A percentile compares a stretch with the other conserved stretches of the same genome.
Conservation (phyloP, 2,888 invertebrate genomes). For the Hetaerina titia region DNA sequence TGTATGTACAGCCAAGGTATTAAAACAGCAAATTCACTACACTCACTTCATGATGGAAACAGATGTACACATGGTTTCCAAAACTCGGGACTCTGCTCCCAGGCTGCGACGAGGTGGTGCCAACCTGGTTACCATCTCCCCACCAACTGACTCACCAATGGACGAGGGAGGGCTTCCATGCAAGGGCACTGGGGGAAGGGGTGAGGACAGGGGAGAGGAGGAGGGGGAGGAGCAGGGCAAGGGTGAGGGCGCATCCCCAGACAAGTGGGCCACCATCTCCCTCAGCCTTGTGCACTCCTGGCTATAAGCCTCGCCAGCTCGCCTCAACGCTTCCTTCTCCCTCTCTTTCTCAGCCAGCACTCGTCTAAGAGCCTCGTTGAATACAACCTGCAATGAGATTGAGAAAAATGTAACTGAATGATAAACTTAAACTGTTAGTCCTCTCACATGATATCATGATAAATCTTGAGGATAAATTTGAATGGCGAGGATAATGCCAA, state of each 20-base stretch:
- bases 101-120: conserved; percentile 54
- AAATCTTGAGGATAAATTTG: no score
- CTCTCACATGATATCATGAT: no score
- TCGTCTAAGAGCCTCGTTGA: conserved; percentile 83
- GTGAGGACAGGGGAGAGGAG: conserved; percentile 48
- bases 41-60: conserved; percentile 78
- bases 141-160: conserved; percentile 10
- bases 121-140: conserved; percentile 1
- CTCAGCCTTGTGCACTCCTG: conserved; percentile 78
- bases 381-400: conserved; percentile 73
- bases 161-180: conserved; percentile 42
- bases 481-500: no score
- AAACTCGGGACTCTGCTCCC: conserved; percentile 12
- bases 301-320: conserved; percentile 11
- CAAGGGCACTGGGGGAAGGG: conserved; percentile 24
- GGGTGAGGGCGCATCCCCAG: conserved; percentile 55
- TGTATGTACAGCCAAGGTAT: neutral
- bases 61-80: conserved; percentile 79
- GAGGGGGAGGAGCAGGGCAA: conserved; percentile 41
- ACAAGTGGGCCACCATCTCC: conserved; percentile 38
- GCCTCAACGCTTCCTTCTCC: conserved; percentile 82
- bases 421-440: no score
- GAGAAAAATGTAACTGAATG: neutral
- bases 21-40: neutral
- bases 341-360: conserved; percentile 86